A percentile compares a stretch with the other conserved stretches of the same genome.
Evolutionary conservation across 1,140 invertebrate genomes (phyloP).

Genomic region (Rhagoletis zephyria): DNA sequence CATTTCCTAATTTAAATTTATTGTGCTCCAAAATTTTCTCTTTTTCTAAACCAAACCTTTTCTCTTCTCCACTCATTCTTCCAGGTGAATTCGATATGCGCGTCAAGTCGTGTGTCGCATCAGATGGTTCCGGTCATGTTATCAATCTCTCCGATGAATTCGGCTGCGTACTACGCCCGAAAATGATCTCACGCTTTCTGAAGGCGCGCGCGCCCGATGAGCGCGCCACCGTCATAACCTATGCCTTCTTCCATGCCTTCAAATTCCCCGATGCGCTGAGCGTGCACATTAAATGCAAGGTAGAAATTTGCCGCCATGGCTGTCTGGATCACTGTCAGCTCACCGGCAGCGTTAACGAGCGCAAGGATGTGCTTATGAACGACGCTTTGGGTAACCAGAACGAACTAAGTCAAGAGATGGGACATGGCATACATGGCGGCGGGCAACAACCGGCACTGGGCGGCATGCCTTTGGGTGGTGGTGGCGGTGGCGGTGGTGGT

Average conservation of each 20-base stretch:
- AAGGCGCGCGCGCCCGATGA: constrained; percentile 90
- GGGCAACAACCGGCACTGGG: constrained; percentile 45
- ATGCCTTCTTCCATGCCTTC: constrained; percentile 96
- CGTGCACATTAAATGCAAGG: constrained; percentile 94
- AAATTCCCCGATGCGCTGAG: constrained; percentile 95
- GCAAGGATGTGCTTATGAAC: constrained; percentile 66
- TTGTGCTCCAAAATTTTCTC: too few species aligned
- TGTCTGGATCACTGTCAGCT: constrained; percentile 90
- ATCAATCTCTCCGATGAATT: constrained; percentile 94
- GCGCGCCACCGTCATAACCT: constrained; percentile 91
- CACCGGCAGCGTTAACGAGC: constrained; percentile 74
- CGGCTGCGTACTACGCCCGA: constrained; percentile 91
- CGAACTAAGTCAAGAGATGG: constrained; percentile 60
- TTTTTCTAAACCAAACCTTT: neutral
- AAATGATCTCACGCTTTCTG: constrained; percentile 90
- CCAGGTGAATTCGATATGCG: constrained; percentile 96
- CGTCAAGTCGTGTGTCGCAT: constrained; percentile 93
- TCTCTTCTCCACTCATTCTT: neutral
- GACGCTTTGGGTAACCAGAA: constrained; percentile 62
- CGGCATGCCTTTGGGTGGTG: constrained; percentile 57
- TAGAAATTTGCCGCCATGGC: constrained; percentile 92
- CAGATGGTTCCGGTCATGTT: constrained; percentile 89
- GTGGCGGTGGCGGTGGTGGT: too few species aligned
- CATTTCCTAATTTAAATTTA: too few species aligned
- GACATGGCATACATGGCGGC: neutral